A percentile compares a stretch with the other conserved stretches of the same genome.
Conservation (phyloP, 2,888 invertebrate genomes). For the Chaetogeoica ovagalla region DNA sequence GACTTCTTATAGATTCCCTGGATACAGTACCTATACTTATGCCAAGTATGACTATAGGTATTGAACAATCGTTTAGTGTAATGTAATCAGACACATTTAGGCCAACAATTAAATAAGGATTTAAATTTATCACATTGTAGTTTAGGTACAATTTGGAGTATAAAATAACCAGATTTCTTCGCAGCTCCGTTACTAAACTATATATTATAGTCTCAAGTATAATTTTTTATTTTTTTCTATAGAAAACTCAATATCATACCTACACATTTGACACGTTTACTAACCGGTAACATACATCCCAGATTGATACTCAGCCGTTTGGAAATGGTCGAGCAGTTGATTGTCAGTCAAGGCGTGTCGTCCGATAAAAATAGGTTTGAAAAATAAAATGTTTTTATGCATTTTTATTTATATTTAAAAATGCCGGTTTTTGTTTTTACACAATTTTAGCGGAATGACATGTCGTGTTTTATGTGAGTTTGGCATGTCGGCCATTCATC, state of each 20-base stretch:
- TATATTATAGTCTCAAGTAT: too few species aligned
- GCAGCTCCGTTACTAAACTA: too few species aligned
- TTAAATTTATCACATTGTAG: too few species aligned
- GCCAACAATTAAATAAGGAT: too few species aligned
- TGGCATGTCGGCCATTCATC: slow-evolving; percentile 82
- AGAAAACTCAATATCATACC: slow-evolving; percentile 81
- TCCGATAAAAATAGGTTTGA: slow-evolving; percentile 80
- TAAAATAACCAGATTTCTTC: too few species aligned
- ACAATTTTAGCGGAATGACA: slow-evolving; percentile 73
- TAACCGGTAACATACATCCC: slow-evolving; percentile 83
- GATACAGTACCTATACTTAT: too few species aligned
- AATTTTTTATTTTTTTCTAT: slow-evolving; percentile 56
- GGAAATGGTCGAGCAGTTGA: slow-evolving; percentile 85
- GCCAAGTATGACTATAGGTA: too few species aligned
- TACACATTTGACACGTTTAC: slow-evolving; percentile 78
- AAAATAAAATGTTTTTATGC: neutral
- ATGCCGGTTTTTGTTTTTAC: neutral
- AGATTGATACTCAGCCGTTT: slow-evolving; percentile 80
- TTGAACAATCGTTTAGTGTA: too few species aligned
- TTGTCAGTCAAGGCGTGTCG: slow-evolving; percentile 81
- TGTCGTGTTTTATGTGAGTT: slow-evolving; percentile 82
- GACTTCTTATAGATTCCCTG: too few species aligned
- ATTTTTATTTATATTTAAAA: neutral
- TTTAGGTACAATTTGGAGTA: too few species aligned
- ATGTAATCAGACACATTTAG: too few species aligned